Percentiles rank a stretch among this genome's conserved stretches.
phyloP scores from a whole-genome alignment of 2,888 invertebrate species.

The Tiphia femorata region DNA sequence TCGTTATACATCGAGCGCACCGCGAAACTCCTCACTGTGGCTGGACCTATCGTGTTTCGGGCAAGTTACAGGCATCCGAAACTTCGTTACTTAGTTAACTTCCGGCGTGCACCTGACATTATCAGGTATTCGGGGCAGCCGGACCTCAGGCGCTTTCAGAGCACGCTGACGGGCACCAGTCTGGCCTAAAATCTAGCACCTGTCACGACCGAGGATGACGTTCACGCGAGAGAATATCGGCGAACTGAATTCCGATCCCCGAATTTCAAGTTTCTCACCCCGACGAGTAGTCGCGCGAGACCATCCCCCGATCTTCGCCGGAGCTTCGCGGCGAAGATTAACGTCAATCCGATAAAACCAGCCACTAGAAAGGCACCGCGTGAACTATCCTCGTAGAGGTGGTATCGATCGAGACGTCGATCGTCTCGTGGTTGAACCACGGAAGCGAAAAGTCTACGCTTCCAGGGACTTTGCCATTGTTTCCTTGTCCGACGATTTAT shows the following conservation, averaged over 20 bases:
- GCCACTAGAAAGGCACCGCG: too few species aligned
- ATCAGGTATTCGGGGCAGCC: constrained; percentile 5
- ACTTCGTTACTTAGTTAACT: background rate
- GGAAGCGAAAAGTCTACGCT: too few species aligned
- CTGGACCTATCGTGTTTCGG: too few species aligned
- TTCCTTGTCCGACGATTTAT: too few species aligned
- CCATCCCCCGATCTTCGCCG: constrained; percentile 16
- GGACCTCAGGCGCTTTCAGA: background rate
- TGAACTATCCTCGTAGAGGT: too few species aligned
- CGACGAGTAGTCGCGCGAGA: constrained; percentile 13
- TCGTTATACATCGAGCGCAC: too few species aligned
- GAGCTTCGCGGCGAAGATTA: constrained; percentile 33
- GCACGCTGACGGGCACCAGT: background rate
- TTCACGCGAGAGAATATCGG: constrained; percentile 10
- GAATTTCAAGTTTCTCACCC: constrained; percentile 12
- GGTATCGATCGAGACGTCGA: constrained; percentile 44
- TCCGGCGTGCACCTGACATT: background rate
- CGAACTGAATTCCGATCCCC: constrained; percentile 13
- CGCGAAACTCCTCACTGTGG: too few species aligned
- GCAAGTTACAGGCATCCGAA: too few species aligned
- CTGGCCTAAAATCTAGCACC: background rate
- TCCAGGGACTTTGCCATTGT: too few species aligned
- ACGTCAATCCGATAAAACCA: constrained; percentile 24
- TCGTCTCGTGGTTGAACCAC: constrained; percentile 19
- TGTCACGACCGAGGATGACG: background rate